Evolutionary conservation across 2,113 vertebrate genomes (phyloP), one percentile per base, ranked within the genome.

Genomic region (Eptatretus burgeri): DNA sequence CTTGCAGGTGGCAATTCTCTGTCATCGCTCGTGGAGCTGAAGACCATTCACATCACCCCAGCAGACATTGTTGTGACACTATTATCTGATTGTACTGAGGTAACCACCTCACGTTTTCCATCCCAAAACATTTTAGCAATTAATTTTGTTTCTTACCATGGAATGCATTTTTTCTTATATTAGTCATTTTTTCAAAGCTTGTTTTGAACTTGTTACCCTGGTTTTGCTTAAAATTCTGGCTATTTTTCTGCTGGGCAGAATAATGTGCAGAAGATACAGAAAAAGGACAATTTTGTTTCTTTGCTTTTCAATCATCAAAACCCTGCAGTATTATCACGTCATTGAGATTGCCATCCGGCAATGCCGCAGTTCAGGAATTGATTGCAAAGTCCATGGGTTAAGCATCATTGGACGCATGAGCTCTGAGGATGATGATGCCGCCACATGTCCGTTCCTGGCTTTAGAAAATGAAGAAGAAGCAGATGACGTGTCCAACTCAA

Each of bases 381-480:
- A 98, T 71, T 98, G 91, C 66, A 98, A 98, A 70, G 88, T 96
- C 69, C 91, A 98, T 0, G 83, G 84, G 9, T 80, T 98, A 52
- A 77, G 78, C 65, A 78, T 93, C 3, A 75, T 88, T 64, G 91
- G 91, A 0, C 82, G 85, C 5, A 79, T 94, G 64, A 77, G 89
- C 18, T 83, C 88, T 0, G 91, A 96, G 68, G 86, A 94, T 53
- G 91, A 98, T 69, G 88, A 93, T 69, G 87, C 88, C 27, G 80
- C 89, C 0, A 63, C 51, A 8, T 87, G 94, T 9, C 85, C 91
- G 67, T 98, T 98, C 70, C 72, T 98, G 66, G 91, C 91, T 1
- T 96, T 87, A 1, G 91, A 98, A 73, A 93, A 93, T 9, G 91
- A 98, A 66, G 91, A 98, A 67, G 91, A 98, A n/a, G 87, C 95